phyloP scores from a whole-genome alignment of 2,888 invertebrate species.

The Polylopha cassiicola region DNA sequence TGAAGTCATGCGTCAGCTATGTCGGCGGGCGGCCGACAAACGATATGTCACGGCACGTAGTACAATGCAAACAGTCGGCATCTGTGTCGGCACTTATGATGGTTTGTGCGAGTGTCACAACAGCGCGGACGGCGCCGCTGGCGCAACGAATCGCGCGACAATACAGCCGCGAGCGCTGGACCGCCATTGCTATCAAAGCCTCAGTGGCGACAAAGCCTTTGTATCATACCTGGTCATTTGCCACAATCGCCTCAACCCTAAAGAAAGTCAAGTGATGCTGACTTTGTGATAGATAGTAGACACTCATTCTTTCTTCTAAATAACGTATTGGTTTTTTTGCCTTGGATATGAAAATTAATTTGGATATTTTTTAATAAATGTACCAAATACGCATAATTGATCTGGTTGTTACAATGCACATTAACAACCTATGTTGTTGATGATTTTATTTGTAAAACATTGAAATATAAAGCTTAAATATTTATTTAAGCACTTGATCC shows the following conservation, averaged over 20 bases:
- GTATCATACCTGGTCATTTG: constrained; percentile 50
- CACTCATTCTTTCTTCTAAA: constrained; percentile 3
- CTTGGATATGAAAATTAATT: too few species aligned
- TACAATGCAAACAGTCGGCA: constrained; percentile 74
- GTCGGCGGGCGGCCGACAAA: constrained; percentile 54
- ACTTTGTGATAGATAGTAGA: too few species aligned
- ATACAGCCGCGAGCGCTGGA: constrained; percentile 43
- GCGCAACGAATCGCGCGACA: constrained; percentile 67
- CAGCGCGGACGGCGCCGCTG: constrained; percentile 47
- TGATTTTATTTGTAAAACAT: too few species aligned
- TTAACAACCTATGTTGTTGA: too few species aligned
- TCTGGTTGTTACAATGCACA: too few species aligned
- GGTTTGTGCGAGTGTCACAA: constrained; percentile 60
- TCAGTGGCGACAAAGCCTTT: constrained; percentile 54
- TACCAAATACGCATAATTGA: too few species aligned
- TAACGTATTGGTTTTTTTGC: too few species aligned
- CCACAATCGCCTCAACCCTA: neutral
- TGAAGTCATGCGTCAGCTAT: constrained; percentile 40
- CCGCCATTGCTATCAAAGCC: constrained; percentile 46
- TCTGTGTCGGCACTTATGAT: constrained; percentile 63
- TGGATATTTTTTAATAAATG: too few species aligned
- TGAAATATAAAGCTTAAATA: too few species aligned
- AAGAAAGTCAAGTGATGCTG: too few species aligned
- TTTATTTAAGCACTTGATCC: too few species aligned
- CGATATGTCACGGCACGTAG: constrained; percentile 73